Evolutionary conservation across 1,140 invertebrate genomes (phyloP), one percentile per base, ranked within the genome.

Genomic region (Holotrichia oblita): DNA sequence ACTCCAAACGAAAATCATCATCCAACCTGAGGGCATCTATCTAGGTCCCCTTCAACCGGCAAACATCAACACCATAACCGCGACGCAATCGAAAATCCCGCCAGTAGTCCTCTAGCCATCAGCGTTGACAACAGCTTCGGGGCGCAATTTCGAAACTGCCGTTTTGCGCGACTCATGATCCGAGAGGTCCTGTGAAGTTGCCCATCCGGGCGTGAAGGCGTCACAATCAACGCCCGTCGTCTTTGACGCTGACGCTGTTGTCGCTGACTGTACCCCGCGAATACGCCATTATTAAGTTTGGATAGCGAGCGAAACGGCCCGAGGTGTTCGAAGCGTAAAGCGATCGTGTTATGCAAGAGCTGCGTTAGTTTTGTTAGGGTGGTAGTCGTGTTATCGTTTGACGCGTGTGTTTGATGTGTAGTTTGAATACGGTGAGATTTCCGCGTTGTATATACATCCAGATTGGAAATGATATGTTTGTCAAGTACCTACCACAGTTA

Each of bases 251-350:
- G n/a, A n/a, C n/a, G n/a, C n/a, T n/a, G n/a, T 84, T 84, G 83
- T 82, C 83, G 83, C n/a, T 17, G 24, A 6, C 17, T 2, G 10
- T 8, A 9, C 2, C n/a, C 12, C 12, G 12, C 6, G 8, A 4
- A 20, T 7, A 10, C n/a, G 81, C 82, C 83, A 81, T 85, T 85
- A 85, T 85, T 85, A 85, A 85, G 84, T 85, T 85, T 85, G 83
- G 83, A 84, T 84, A 84, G 83, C 79, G 82, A 83, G 83, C 82
- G 82, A 84, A 84, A 85, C 84, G 83, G 83, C 80, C 79, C 78
- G 74, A 82, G 83, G 77, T 40, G 40, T 81, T 78, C 81, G 83
- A 22, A 27, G 9, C 2, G 17, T 3, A 8, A 2, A 6, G 59
- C 8, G 59, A 64, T 22, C 17, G 24, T 17, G 59, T 64, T 64